Evolutionary conservation across 2,113 vertebrate genomes (phyloP), one percentile per base, ranked within the genome.

Genomic region (Lepus timidus): DNA sequence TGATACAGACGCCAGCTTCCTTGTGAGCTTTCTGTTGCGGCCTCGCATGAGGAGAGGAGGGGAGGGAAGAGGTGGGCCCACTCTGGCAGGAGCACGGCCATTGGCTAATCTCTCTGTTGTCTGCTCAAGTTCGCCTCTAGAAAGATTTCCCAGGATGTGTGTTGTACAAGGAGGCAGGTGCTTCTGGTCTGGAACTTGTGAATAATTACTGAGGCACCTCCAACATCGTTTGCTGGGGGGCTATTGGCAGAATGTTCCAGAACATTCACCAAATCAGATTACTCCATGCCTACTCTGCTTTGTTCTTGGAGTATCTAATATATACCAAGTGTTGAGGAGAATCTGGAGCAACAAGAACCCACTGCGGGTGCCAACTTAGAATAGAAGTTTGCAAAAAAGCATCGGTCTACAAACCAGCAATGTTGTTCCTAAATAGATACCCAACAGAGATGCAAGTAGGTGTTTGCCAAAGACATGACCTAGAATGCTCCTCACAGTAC

Each of bases 41-140:
- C 78, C 70, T 86, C 84, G 84, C 1, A 31, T 36, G 52, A 94
- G 25, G 74, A 31, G 75, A 84, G 68, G 9, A 25, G 33, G 49
- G 73, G 76, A 88, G 44, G 70, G 65, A 75, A 73, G 58, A 85
- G 97, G 85, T 51, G 79, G 82, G 71, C 61, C 55, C 33, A 55
- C 36, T 79, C 62, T 51, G 78, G 39, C 67, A 81, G 39, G 79
- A 95, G 83, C 39, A 25, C 20, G 58, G 61, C 64, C 80, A 96
- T 95, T 97, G 97, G 94, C 52, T 88, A 62, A 86, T 83, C 88
- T 85, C 62, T 74, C 64, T 58, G 39, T 65, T 70, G 19, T 79
- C 68, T 79, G 64, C 23, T 79, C 81, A 92, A 31, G 85, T 85
- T 90, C 82, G 52, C 58, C 79, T 94, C 74, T 74, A 61, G 64